A percentile compares a stretch with the other conserved stretches of the same genome.
Conservation (phyloP, 2,888 invertebrate species). For the Julus scandinavius region DNA sequence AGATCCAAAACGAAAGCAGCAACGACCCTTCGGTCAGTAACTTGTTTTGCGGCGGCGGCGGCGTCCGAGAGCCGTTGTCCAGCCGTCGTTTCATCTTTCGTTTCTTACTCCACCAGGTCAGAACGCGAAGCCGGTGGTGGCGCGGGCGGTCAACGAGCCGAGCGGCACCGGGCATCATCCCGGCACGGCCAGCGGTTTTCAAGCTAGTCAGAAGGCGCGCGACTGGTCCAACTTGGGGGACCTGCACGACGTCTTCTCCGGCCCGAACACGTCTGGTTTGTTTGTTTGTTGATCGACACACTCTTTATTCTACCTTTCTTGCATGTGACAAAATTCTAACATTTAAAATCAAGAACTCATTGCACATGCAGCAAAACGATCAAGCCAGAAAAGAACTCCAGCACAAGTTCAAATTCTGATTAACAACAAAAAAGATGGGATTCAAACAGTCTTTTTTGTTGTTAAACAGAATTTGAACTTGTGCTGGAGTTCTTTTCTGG, state of each 20-base stretch:
- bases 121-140: neutral
- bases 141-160: neutral
- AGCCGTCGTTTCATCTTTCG: neutral
- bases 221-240: constrained; percentile 54
- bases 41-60: neutral
- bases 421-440: no score
- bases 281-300: no score
- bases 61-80: neutral
- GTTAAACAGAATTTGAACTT: no score
- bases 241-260: constrained; percentile 45
- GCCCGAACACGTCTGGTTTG: constrained; percentile 2
- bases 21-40: neutral
- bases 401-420: no score
- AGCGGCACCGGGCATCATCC: neutral
- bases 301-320: no score
- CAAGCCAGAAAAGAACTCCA: no score
- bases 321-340: no score
- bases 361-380: no score
- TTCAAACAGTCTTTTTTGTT: no score
- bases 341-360: no score
- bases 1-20: constrained; percentile 19
- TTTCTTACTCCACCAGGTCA: neutral
- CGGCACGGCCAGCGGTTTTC: neutral
- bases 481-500: no score
- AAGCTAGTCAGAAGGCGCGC: constrained; percentile 50